Conservation (phyloP, 2,113 vertebrate genomes). For the Patagioenas fasciata region DNA sequence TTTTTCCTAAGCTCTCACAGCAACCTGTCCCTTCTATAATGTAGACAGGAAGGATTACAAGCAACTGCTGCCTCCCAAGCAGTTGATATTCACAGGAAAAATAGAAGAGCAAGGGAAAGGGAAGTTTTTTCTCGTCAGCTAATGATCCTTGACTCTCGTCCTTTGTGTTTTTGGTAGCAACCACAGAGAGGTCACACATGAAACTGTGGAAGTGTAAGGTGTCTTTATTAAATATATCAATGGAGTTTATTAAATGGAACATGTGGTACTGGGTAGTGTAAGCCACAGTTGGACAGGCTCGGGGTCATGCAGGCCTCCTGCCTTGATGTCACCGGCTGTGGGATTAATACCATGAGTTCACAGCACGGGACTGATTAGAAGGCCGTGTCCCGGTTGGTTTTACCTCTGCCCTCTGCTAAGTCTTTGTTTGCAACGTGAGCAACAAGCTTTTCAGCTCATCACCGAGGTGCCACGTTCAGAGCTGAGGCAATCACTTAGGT, state of each 20-base stretch:
- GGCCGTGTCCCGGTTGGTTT: background rate
- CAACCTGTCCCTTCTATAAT: background rate
- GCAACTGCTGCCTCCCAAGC: background rate
- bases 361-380: conserved; percentile 25
- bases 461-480: background rate
- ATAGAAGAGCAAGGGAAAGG: conserved; percentile 8
- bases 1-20: background rate
- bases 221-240: background rate
- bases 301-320: background rate
- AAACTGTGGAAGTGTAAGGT: conserved; percentile 7
- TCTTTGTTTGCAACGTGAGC: conserved; percentile 24
- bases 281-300: background rate
- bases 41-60: background rate
- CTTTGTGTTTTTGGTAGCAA: conserved; percentile 38
- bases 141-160: conserved; percentile 39
- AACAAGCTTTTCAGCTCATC: conserved; percentile 46
- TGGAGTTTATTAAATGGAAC: conserved; percentile 11
- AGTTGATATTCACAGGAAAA: background rate
- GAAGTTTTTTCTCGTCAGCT: conserved; percentile 35
- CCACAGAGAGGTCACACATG: conserved; percentile 33
- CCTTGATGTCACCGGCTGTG: background rate
- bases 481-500: background rate
- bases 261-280: background rate
- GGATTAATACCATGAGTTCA: background rate
- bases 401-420: conserved; percentile 40